These are phyloP conservation scores for Casuarius casuarius DNA, from an alignment of 2,113 vertebrate species.

Conservation along the genomic window DNA sequence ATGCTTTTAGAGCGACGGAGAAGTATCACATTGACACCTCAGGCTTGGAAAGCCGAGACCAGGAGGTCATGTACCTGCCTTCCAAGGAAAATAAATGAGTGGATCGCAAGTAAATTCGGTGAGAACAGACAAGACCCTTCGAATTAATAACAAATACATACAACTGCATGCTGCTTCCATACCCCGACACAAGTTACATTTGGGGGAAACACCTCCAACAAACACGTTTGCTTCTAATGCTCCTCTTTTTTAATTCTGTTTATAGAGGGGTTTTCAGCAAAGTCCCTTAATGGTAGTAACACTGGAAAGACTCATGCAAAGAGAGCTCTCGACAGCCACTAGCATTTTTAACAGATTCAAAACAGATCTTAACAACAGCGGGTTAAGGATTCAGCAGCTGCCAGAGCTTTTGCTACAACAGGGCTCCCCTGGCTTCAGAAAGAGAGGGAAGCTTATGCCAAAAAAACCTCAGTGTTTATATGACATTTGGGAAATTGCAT, in stretches of 20 bases:
- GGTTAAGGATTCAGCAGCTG: background rate
- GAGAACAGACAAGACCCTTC: background rate
- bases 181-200: background rate
- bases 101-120: background rate
- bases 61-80: background rate
- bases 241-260: background rate
- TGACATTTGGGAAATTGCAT: background rate
- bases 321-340: background rate
- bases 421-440: background rate
- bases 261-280: accelerated
- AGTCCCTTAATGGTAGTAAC: background rate
- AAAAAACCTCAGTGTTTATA: background rate
- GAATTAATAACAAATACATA: background rate
- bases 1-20: background rate
- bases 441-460: background rate
- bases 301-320: accelerated
- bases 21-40: background rate
- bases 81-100: background rate
- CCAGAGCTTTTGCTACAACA: background rate
- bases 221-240: background rate
- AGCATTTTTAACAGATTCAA: background rate
- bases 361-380: background rate
- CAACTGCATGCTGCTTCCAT: background rate
- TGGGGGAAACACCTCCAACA: background rate
- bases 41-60: background rate